Evolutionary conservation across 37 sponge, comb jelly and placozoan genomes (phyloP).

Genomic region (Halisarca cf. caerulea): DNA sequence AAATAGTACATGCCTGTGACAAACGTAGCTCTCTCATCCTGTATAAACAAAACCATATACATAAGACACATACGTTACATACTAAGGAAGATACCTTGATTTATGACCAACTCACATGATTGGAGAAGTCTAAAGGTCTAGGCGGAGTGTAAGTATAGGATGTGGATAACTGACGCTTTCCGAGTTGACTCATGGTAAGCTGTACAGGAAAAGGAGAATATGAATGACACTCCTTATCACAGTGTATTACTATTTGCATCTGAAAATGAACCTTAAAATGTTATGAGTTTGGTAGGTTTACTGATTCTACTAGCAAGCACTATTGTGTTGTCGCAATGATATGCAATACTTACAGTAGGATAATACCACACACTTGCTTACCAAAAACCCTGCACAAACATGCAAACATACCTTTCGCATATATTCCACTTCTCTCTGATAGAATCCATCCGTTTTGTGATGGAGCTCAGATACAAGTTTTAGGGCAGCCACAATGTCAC

Average conservation of each 20-base stretch:
- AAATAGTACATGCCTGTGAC: conserved; percentile 45
- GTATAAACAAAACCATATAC: not conserved
- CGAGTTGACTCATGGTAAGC: too few species aligned
- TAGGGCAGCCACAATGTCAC: conserved; percentile 6
- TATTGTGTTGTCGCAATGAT: too few species aligned
- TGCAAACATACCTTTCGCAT: conserved; percentile 16
- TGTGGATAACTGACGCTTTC: too few species aligned
- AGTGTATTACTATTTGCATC: too few species aligned
- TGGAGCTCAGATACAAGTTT: not conserved
- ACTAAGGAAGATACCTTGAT: not conserved
- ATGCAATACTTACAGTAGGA: too few species aligned
- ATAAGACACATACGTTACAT: not conserved
- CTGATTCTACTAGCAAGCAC: too few species aligned
- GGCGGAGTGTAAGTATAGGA: not conserved
- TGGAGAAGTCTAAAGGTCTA: not conserved
- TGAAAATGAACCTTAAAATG: too few species aligned
- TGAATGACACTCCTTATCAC: too few species aligned
- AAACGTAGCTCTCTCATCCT: conserved; percentile 31
- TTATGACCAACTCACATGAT: not conserved
- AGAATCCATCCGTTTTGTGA: not conserved
- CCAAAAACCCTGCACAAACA: too few species aligned
- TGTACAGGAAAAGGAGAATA: too few species aligned
- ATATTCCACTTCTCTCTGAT: not conserved
- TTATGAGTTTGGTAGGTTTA: too few species aligned
- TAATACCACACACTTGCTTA: too few species aligned